Percentiles rank a stretch among this genome's conserved stretches.
phyloP scores from a whole-genome alignment of 2,888 invertebrate genomes.

The Aphidoletes aphidimyza region DNA sequence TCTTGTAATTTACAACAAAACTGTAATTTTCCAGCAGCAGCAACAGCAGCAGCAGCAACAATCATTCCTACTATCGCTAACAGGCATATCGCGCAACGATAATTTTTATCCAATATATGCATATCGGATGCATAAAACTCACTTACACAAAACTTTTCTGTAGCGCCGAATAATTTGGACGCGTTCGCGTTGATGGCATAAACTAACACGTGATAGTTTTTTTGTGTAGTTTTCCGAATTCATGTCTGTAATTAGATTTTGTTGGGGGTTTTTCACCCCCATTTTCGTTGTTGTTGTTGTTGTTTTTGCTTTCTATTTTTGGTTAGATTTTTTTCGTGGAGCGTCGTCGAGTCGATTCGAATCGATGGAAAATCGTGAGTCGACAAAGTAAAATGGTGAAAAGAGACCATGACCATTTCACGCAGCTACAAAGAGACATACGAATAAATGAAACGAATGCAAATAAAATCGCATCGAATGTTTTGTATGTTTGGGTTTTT shows the following conservation, averaged over 20 bases:
- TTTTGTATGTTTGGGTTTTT: background rate
- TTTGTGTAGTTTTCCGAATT: too few species aligned
- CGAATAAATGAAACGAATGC: background rate
- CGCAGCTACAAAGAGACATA: background rate
- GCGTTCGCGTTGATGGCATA: background rate
- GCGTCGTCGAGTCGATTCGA: conserved; percentile 15
- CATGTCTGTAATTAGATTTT: conserved; percentile 36
- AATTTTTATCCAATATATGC: too few species aligned
- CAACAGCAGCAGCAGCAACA: too few species aligned
- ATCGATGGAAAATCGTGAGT: background rate
- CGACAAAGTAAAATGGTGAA: too few species aligned
- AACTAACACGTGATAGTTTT: conserved; percentile 14
- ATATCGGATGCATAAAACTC: background rate
- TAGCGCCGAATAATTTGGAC: too few species aligned
- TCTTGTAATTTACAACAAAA: too few species aligned
- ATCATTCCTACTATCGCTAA: too few species aligned
- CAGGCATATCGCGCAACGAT: too few species aligned
- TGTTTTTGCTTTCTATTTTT: too few species aligned
- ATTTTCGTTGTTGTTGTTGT: background rate
- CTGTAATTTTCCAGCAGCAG: too few species aligned
- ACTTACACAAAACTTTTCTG: background rate
- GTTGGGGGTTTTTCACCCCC: background rate
- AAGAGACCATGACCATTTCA: background rate
- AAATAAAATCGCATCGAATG: conserved; percentile 10
- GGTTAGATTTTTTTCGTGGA: background rate